phyloP scores from a whole-genome alignment of 1,140 invertebrate genomes.

The Trialeurodes vaporariorum region DNA sequence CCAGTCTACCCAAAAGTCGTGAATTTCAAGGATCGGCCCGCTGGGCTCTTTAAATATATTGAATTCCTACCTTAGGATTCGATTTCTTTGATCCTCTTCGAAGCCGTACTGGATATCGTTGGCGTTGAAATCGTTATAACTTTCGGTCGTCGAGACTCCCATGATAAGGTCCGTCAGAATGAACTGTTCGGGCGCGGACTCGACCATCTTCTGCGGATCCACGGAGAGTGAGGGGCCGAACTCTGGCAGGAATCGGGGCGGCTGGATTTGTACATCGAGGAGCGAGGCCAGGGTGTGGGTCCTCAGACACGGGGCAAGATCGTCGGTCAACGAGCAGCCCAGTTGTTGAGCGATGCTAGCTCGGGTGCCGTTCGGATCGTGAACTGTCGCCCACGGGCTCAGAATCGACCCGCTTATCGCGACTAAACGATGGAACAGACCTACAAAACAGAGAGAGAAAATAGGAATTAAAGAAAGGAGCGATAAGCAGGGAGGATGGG shows the following conservation, averaged over 20 bases:
- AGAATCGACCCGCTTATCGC: conserved; percentile 77
- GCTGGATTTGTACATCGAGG: conserved; percentile 43
- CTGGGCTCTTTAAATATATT: not conserved
- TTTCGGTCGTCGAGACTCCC: conserved; percentile 59
- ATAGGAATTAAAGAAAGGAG: too few relatives aligned
- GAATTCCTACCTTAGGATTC: conserved; percentile 21
- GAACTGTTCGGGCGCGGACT: conserved; percentile 52
- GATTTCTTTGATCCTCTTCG: conserved; percentile 38
- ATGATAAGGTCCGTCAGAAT: conserved; percentile 54
- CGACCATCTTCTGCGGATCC: conserved; percentile 49
- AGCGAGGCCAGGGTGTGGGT: conserved; percentile 46
- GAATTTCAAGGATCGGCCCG: too few relatives aligned
- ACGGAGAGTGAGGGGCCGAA: conserved; percentile 47
- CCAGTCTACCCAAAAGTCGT: too few relatives aligned
- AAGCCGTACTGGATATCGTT: conserved; percentile 64
- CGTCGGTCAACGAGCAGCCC: conserved; percentile 39
- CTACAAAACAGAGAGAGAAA: conserved; percentile 38
- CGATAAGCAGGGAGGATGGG: too few relatives aligned
- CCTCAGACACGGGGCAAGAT: conserved; percentile 40
- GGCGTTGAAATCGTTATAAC: conserved; percentile 59
- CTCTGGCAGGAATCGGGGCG: conserved; percentile 42
- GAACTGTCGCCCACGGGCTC: conserved; percentile 66
- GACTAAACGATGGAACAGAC: conserved; percentile 67
- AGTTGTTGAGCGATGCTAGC: conserved; percentile 57
- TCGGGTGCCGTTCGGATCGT: conserved; percentile 57